phyloP scores from a whole-genome alignment of 1,140 invertebrate species.

The Hycleus phaleratus region DNA sequence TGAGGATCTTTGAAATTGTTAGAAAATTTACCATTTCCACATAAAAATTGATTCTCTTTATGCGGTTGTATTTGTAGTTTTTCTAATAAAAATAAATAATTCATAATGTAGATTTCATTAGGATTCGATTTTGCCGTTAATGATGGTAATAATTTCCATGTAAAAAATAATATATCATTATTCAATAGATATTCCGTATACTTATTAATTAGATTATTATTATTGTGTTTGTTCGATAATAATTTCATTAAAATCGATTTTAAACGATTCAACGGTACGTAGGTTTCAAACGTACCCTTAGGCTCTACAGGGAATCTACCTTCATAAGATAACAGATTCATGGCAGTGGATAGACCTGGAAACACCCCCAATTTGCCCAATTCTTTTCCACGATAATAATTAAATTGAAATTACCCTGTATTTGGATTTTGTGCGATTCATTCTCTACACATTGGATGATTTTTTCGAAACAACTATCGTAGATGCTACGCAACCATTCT shows the following conservation, averaged over 20 bases:
- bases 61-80: constrained; percentile 42
- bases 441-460: constrained; percentile 47
- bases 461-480: constrained; percentile 50
- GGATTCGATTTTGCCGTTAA: constrained; percentile 50
- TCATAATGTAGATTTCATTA: constrained; percentile 56
- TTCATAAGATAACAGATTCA: constrained; percentile 58
- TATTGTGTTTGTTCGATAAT: constrained; percentile 46
- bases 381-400: not conserved
- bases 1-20: not conserved
- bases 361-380: not conserved
- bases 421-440: constrained; percentile 45
- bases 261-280: constrained; percentile 52
- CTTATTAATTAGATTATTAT: constrained; percentile 45
- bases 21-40: constrained; percentile 36
- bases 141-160: constrained; percentile 50
- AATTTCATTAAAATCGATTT: constrained; percentile 52
- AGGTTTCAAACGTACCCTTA: constrained; percentile 42
- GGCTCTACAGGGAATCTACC: constrained; percentile 53
- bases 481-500: constrained; percentile 52
- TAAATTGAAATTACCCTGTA: constrained; percentile 40
- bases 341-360: constrained; percentile 53
- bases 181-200: constrained; percentile 57
- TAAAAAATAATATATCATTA: constrained; percentile 54
- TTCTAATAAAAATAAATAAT: constrained; percentile 61
- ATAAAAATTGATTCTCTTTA: constrained; percentile 38